Base-by-base conservation (phyloP, 2,888 invertebrate species). In the Campoletis raptor region DNA sequence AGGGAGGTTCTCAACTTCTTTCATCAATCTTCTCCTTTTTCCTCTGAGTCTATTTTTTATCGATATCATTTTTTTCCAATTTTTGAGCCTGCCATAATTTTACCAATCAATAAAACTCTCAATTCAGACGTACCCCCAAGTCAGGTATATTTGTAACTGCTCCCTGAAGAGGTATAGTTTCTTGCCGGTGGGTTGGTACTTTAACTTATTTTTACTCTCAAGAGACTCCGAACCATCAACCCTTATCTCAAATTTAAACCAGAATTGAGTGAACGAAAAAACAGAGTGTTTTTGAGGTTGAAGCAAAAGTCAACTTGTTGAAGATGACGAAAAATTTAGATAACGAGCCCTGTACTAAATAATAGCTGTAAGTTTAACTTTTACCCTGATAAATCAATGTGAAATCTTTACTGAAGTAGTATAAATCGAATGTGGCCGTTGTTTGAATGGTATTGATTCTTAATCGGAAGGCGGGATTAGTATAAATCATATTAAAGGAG, bases 1-100 rank as follows among this genome's bases (percentile, higher is more conserved):
- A 83, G 30, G 81, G 64, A 61, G 86, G 86, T 88, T 85, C 79
- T 84, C 74, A 88, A 85, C 85, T 78, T 85, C 73, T 69, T 54
- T 80, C 42, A 61, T 40, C 64, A 66, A 15, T 72, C 66, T 67
- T 77, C 45, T 64, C 48, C 66, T 12, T 76, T 52, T 78, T 69
- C 9, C 66, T 45, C 18, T n/a, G n/a, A 40, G 30, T 67, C 57
- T 45, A 10, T 40, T 64, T 48, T 66, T 52, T 45, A 45, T 18
- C 42, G 9, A 10, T 52, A 7, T n/a, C 52, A 52, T 57, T 36
- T 57, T 21, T 45, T 69, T n/a, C 42, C 45, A 48, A 61, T 70
- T 66, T 70, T 37, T 61, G 7, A 18, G 36, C 30, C 66, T 87
- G 83, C 66, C 54, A 30, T 37, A 64, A 54, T 64, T 42, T 67